Evolutionary conservation across 2,888 invertebrate species (phyloP).

Genomic region (Oasisia sp.): DNA sequence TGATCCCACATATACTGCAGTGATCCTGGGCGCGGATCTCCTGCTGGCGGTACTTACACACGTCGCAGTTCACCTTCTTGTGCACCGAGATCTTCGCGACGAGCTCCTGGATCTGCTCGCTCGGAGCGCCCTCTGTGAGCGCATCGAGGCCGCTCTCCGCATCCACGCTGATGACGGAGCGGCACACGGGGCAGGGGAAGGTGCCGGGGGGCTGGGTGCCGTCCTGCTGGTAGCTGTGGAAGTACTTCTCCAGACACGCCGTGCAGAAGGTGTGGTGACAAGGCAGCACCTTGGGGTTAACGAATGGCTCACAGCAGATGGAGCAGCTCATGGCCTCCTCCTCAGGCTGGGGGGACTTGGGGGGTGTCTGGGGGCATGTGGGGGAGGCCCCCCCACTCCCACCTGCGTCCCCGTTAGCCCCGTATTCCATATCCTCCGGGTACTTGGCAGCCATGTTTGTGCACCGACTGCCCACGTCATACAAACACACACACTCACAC

Average conservation of each 20-base stretch:
- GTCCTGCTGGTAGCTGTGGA: conserved; percentile 30
- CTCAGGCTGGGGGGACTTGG: conserved; percentile 8
- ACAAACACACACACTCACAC: not conserved
- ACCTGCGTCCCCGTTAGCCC: not conserved
- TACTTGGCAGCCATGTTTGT: conserved; percentile 30
- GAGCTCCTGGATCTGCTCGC: conserved; percentile 33
- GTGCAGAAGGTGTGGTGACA: conserved; percentile 42
- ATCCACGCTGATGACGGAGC: conserved; percentile 30
- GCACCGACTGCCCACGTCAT: not conserved
- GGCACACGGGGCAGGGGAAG: conserved; percentile 41
- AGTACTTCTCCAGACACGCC: conserved; percentile 39
- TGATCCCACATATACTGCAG: conserved; percentile 41
- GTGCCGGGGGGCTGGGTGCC: conserved; percentile 30
- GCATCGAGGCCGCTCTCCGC: conserved; percentile 33
- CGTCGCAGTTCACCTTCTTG: conserved; percentile 39
- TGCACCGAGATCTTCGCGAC: conserved; percentile 36
- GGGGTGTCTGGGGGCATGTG: not conserved
- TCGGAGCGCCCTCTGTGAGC: conserved; percentile 12
- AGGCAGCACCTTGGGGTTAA: conserved; percentile 40
- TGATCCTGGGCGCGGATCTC: conserved; percentile 38
- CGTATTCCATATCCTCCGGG: conserved; percentile 27
- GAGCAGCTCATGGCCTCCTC: conserved; percentile 36
- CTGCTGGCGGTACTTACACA: conserved; percentile 39
- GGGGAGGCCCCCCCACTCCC: conserved; percentile 9
- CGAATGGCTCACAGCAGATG: conserved; percentile 40